Conservation (phyloP, 2,797 vertebrate genomes). For the Florisuga fusca region DNA sequence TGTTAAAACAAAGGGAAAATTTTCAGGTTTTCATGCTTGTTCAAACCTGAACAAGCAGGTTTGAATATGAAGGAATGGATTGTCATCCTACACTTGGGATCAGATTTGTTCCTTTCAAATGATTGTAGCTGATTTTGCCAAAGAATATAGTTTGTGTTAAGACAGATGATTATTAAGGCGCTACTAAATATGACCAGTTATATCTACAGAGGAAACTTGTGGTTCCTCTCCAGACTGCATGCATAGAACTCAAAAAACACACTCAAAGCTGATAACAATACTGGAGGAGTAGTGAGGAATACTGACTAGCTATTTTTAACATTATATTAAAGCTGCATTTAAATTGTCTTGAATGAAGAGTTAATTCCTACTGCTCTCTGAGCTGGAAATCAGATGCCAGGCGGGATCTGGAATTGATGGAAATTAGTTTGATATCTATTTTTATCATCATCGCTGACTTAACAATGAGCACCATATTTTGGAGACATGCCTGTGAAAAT, state of each 20-base stretch:
- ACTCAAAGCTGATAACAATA: neutral
- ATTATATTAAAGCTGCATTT: constrained; percentile 39
- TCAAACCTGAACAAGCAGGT: neutral
- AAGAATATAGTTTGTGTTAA: neutral
- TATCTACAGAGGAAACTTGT: neutral
- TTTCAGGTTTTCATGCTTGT: no score
- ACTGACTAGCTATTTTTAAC: constrained; percentile 48
- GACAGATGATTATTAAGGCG: neutral
- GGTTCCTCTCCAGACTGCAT: neutral
- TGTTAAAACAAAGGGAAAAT: neutral
- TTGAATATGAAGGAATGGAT: neutral
- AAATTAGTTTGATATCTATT: constrained; percentile 68
- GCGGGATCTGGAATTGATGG: constrained; percentile 50
- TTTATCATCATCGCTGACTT: constrained; percentile 69
- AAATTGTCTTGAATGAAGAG: constrained; percentile 41
- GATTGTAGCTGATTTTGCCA: neutral
- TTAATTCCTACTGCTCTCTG: constrained; percentile 57
- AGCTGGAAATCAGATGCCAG: constrained; percentile 61
- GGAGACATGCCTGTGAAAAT: constrained; percentile 71
- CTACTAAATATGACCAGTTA: neutral
- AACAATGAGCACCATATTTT: constrained; percentile 72
- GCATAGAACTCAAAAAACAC: neutral
- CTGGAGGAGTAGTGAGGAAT: constrained; percentile 6
- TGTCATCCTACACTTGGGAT: neutral
- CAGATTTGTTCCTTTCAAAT: neutral